These are phyloP conservation scores for Myotis brandtii DNA, from an alignment of 2,113 vertebrate genomes.

Conservation along the genomic window DNA sequence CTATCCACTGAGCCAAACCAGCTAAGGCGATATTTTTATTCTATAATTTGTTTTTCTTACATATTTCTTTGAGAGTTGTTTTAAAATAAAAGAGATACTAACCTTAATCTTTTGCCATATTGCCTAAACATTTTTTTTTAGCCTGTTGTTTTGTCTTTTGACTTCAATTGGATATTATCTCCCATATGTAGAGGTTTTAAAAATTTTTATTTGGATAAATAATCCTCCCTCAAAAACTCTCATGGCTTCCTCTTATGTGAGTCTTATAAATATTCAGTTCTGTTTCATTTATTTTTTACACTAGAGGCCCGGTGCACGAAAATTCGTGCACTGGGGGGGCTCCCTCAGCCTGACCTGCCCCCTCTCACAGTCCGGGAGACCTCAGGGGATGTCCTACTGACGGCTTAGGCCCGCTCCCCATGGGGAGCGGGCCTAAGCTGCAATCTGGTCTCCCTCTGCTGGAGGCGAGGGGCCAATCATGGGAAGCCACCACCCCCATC, in stretches of 20 bases:
- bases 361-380: too few species aligned
- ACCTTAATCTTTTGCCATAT: neutral
- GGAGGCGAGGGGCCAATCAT: too few species aligned
- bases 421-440: too few species aligned
- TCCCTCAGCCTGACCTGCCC: too few species aligned
- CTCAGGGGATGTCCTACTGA: too few species aligned
- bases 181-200: neutral
- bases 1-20: too few species aligned
- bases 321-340: too few species aligned
- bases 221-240: neutral
- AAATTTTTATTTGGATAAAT: neutral
- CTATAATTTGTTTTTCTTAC: slow-evolving; percentile 7
- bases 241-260: neutral
- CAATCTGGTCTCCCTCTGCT: too few species aligned
- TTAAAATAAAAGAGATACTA: neutral
- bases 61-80: neutral
- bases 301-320: too few species aligned
- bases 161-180: neutral
- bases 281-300: neutral
- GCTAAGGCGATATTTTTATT: neutral
- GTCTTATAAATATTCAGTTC: neutral
- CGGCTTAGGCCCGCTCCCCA: too few species aligned
- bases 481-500: too few species aligned
- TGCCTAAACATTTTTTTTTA: neutral
- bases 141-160: neutral